phyloP scores from a whole-genome alignment of 2,113 vertebrate genomes.

The Brachypodius melanocephalos region DNA sequence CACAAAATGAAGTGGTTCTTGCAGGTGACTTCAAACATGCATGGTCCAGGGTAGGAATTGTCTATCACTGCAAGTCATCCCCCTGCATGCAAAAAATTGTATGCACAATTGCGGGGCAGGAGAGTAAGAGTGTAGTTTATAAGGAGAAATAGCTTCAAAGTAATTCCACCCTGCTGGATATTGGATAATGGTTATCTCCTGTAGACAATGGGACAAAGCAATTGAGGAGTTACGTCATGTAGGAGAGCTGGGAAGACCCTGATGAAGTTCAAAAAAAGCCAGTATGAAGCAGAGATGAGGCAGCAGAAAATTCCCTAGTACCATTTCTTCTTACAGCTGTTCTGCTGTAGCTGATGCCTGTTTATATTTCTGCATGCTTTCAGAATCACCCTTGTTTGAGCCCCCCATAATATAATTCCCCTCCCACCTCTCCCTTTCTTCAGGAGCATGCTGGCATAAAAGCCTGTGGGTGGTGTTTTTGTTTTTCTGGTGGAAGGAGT shows the following conservation, averaged over 20 bases:
- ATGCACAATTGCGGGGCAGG: no score
- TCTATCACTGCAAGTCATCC: neutral
- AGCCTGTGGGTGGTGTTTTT: no score
- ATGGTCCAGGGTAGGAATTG: neutral
- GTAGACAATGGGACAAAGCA: neutral
- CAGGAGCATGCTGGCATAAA: accelerated
- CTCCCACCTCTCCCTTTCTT: accelerated
- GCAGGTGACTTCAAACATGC: accelerated
- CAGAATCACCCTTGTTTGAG: accelerated
- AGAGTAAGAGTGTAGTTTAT: neutral
- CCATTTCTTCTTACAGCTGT: neutral
- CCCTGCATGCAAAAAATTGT: accelerated
- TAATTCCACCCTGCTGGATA: neutral
- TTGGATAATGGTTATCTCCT: neutral
- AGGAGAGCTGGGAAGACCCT: neutral
- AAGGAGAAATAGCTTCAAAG: neutral
- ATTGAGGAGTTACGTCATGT: accelerated
- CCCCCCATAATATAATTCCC: accelerated
- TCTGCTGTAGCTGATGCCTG: neutral
- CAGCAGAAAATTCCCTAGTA: neutral
- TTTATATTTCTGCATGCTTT: neutral
- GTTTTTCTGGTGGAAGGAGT: neutral
- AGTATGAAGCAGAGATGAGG: neutral
- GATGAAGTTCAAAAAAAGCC: accelerated
- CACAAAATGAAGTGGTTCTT: neutral